Evolutionary conservation across 1,140 invertebrate species (phyloP).

Genomic region (Listronotus oregonensis): DNA sequence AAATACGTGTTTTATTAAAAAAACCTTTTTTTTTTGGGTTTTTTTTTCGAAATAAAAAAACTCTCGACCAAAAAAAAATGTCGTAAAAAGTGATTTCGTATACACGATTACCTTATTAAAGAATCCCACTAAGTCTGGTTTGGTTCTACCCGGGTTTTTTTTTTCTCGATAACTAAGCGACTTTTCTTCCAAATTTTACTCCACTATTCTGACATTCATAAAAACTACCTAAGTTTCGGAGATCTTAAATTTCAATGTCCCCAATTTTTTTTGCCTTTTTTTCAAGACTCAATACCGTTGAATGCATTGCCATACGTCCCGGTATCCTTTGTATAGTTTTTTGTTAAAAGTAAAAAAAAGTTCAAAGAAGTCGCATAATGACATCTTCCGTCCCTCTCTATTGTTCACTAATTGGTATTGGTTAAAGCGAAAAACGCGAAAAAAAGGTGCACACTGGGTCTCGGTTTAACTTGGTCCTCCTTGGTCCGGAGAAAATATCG

Average conservation of each 20-base stretch:
- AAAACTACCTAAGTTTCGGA: constrained; percentile 23
- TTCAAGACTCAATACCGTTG: constrained; percentile 24
- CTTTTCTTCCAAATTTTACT: too few species aligned
- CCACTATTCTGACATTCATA: constrained; percentile 5
- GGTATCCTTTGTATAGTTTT: constrained; percentile 23
- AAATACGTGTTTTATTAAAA: too few species aligned
- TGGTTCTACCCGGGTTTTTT: too few species aligned
- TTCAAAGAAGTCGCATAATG: constrained; percentile 27
- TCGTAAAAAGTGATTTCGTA: too few species aligned
- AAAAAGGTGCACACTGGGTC: constrained; percentile 2
- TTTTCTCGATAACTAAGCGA: too few species aligned
- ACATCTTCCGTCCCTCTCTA: constrained; percentile 16
- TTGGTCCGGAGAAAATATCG: constrained; percentile 1
- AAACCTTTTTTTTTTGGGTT: too few species aligned
- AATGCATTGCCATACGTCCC: constrained; percentile 19
- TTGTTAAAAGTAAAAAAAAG: constrained; percentile 16
- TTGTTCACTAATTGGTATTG: constrained; percentile 8
- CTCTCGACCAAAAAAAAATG: too few species aligned
- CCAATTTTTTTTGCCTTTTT: constrained; percentile 23
- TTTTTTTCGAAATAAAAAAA: too few species aligned
- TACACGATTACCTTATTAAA: too few species aligned
- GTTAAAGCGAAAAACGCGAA: neutral
- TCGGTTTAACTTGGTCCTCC: constrained; percentile 6
- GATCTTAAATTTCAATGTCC: constrained; percentile 33
- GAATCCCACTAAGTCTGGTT: too few species aligned